Conservation (phyloP, 2,888 invertebrate species). For the Synanthedon andrenaeformis region DNA sequence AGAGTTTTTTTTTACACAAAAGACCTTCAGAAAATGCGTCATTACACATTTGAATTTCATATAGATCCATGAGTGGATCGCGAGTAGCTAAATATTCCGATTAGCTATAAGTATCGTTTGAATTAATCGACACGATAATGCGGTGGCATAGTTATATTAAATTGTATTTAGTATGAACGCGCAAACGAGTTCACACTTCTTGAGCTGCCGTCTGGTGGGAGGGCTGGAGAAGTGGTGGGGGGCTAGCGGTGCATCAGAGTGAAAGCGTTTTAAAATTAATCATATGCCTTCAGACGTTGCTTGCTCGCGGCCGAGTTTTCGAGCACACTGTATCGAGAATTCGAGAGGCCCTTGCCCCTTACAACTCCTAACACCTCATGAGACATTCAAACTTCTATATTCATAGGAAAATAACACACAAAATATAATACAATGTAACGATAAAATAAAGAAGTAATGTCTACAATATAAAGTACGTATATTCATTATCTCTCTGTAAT, state of each 20-base stretch:
- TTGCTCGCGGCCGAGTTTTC: slow-evolving; percentile 36
- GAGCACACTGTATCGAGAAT: slow-evolving; percentile 11
- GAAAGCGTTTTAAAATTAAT: slow-evolving; percentile 60
- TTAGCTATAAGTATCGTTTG: not conserved
- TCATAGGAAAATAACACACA: too few relatives aligned
- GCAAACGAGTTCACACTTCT: slow-evolving; percentile 28
- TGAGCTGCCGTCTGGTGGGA: slow-evolving; percentile 10
- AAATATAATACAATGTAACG: too few relatives aligned
- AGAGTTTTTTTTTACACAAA: too few relatives aligned
- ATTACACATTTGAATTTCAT: not conserved
- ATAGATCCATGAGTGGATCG: not conserved
- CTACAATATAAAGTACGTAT: too few relatives aligned
- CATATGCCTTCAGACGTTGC: slow-evolving; percentile 37
- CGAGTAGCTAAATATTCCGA: not conserved
- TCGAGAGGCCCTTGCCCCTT: slow-evolving; percentile 18
- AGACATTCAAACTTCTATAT: too few relatives aligned
- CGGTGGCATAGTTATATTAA: not conserved
- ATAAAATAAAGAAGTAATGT: too few relatives aligned
- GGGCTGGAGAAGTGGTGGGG: slow-evolving; percentile 11
- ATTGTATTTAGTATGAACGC: not conserved
- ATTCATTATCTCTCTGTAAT: not conserved
- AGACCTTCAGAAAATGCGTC: not conserved
- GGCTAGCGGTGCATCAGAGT: slow-evolving; percentile 23
- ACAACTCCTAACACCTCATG: too few relatives aligned
- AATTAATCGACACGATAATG: not conserved